Evolutionary conservation across 2,888 invertebrate genomes (phyloP).

Genomic region (Hermodice carunculata): DNA sequence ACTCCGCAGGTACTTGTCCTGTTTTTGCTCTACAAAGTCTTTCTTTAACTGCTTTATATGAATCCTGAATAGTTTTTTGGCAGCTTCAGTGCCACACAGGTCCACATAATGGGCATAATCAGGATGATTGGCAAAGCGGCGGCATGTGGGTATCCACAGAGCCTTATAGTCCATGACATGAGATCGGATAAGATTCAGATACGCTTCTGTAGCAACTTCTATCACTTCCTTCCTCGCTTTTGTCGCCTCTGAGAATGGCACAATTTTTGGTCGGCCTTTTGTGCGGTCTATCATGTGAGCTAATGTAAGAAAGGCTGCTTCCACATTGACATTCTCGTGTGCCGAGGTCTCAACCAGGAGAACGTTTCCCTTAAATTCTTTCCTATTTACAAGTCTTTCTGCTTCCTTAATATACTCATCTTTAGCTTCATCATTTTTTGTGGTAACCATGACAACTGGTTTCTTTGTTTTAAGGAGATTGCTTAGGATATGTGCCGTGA

Average conservation of each 20-base stretch:
- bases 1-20: slow-evolving; percentile 83
- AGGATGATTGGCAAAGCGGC: slow-evolving; percentile 86
- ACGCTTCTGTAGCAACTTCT: slow-evolving; percentile 91
- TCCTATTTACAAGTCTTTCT: slow-evolving; percentile 82
- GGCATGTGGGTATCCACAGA: slow-evolving; percentile 74
- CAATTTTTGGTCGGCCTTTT: slow-evolving; percentile 75
- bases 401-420: slow-evolving; percentile 81
- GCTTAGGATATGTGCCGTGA: slow-evolving; percentile 81
- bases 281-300: slow-evolving; percentile 94
- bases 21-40: slow-evolving; percentile 82
- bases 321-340: slow-evolving; percentile 96
- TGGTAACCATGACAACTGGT: slow-evolving; percentile 93
- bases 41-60: slow-evolving; percentile 86
- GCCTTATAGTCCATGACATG: slow-evolving; percentile 88
- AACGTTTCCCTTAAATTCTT: slow-evolving; percentile 73
- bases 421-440: slow-evolving; percentile 94
- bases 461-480: slow-evolving; percentile 93
- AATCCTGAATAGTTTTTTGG: slow-evolving; percentile 82
- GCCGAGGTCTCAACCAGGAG: slow-evolving; percentile 94
- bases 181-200: slow-evolving; percentile 86
- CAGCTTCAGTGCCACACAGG: slow-evolving; percentile 85
- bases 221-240: slow-evolving; percentile 87
- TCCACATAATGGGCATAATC: slow-evolving; percentile 89
- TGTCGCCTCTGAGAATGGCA: slow-evolving; percentile 86
- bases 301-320: slow-evolving; percentile 86